Conservation (phyloP, 2,113 vertebrate genomes). For the Tachuris rubrigastra region DNA sequence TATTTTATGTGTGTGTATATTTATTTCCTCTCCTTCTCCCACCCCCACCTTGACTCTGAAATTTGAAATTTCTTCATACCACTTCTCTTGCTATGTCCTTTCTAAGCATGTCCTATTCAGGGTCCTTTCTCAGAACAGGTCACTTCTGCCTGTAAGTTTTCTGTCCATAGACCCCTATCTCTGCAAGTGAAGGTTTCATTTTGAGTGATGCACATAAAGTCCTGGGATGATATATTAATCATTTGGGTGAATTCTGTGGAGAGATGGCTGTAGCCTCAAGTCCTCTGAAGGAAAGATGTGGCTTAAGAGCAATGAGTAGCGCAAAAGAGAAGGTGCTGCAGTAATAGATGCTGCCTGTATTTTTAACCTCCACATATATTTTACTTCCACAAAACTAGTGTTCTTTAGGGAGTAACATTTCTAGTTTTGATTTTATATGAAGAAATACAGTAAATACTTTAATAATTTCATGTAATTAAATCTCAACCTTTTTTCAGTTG, state of each 20-base stretch:
- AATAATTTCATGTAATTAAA: not conserved
- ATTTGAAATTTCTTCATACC: not conserved
- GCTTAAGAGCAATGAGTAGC: not conserved
- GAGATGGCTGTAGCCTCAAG: not conserved
- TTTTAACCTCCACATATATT: not conserved
- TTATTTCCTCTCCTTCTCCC: fast-evolving
- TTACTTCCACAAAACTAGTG: not conserved
- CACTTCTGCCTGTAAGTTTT: not conserved
- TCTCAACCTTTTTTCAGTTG: not conserved
- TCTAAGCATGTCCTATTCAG: not conserved
- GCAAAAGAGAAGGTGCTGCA: not conserved
- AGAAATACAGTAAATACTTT: not conserved
- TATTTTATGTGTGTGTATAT: not conserved
- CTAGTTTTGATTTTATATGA: not conserved
- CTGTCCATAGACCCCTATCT: fast-evolving
- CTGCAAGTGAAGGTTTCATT: not conserved
- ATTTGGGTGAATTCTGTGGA: not conserved
- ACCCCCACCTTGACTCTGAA: fast-evolving
- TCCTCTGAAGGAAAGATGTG: not conserved
- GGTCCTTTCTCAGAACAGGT: not conserved
- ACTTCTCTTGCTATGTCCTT: not conserved
- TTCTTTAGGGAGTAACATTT: not conserved
- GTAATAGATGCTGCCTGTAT: not conserved
- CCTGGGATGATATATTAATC: not conserved
- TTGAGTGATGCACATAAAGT: not conserved